Conservation (phyloP, 2,888 invertebrate genomes). For the Norana najaformis region DNA sequence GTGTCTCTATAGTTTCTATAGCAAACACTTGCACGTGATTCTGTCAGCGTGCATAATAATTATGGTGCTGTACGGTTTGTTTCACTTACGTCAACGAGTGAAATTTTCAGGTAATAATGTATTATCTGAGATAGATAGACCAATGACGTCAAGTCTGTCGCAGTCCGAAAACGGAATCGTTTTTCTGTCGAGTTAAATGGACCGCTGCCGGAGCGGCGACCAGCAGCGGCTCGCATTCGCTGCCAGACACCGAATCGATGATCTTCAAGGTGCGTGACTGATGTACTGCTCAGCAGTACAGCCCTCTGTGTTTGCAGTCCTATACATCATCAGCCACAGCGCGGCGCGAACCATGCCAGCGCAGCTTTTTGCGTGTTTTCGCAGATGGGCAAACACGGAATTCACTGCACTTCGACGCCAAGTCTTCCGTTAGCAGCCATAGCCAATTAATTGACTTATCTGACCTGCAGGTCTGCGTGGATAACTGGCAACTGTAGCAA, state of each 20-base stretch:
- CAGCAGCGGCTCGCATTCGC: neutral
- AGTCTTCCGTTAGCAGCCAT: neutral
- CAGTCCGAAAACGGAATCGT: constrained; percentile 7
- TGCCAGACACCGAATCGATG: constrained; percentile 13
- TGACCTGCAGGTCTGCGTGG: neutral
- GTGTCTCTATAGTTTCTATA: neutral
- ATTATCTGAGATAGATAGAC: neutral
- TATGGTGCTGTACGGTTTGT: neutral
- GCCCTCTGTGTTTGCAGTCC: neutral
- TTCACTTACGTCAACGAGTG: neutral
- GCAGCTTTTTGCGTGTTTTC: neutral
- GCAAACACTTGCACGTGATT: constrained; percentile 9
- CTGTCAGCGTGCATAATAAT: neutral
- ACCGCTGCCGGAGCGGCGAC: neutral
- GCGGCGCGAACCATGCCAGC: neutral
- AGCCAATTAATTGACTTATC: neutral
- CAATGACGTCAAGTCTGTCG: neutral
- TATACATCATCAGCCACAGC: neutral
- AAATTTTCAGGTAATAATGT: neutral
- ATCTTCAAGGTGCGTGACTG: constrained; percentile 13
- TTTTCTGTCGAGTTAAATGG: constrained; percentile 13
- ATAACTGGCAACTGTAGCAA: constrained; percentile 3
- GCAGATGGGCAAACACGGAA: neutral
- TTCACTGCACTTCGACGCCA: neutral
- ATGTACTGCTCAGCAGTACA: neutral